Evolutionary conservation across 2,113 vertebrate genomes (phyloP).

Genomic region (Oenanthe oenanthe): DNA sequence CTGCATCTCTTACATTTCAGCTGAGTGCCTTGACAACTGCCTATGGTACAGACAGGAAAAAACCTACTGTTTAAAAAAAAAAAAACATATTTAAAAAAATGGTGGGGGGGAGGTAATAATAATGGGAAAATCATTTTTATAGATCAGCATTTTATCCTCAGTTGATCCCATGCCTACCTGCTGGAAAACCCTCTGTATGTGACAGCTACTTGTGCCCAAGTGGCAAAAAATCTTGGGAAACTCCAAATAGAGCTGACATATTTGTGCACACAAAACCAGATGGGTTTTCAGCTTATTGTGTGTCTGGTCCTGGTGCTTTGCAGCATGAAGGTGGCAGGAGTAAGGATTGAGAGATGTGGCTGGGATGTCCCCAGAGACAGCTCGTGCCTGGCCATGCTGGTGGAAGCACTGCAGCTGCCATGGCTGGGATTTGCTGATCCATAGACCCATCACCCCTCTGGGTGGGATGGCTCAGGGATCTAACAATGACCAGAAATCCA

Average conservation of each 20-base stretch:
- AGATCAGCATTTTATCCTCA: not conserved
- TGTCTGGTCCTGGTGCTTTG: not conserved
- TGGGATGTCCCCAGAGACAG: not conserved
- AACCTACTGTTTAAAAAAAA: rapidly evolving
- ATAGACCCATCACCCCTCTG: not conserved
- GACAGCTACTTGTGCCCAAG: not conserved
- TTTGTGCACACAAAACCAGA: not conserved
- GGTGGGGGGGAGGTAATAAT: rapidly evolving
- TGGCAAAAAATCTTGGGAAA: not conserved
- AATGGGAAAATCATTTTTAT: not conserved
- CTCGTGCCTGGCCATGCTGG: rapidly evolving
- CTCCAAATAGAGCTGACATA: not conserved
- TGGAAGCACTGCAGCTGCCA: rapidly evolving
- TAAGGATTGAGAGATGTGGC: not conserved
- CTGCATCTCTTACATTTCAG: not conserved
- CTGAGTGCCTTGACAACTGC: not conserved
- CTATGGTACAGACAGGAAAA: not conserved
- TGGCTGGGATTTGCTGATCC: not conserved
- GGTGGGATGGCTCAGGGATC: not conserved
- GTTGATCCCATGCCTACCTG: not conserved
- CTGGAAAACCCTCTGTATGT: not conserved
- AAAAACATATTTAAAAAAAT: not conserved
- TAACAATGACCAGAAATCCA: not conserved
- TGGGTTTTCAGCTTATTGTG: not conserved
- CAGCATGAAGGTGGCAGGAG: not conserved